A percentile compares a stretch with the other conserved stretches of the same genome.
Conservation (phyloP, 2,113 vertebrate species). For the Corythornis madagascariensis region DNA sequence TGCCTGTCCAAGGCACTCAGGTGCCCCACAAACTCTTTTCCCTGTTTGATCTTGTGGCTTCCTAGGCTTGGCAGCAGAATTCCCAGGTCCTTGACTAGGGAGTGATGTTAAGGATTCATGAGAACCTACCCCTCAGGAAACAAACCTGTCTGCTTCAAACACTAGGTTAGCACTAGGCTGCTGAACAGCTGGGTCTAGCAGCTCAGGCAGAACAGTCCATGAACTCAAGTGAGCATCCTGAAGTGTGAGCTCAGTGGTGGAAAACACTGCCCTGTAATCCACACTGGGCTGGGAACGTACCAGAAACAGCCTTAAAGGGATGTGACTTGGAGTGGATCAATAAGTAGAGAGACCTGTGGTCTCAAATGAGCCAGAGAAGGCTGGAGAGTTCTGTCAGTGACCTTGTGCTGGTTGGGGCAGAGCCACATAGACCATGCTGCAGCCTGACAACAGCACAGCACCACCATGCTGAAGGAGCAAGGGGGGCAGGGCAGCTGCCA, state of each 20-base stretch:
- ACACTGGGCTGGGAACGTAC: fast-evolving
- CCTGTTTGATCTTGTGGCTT: not conserved
- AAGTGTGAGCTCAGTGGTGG: not conserved
- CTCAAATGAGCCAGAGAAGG: not conserved
- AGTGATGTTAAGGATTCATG: not conserved
- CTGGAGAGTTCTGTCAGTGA: not conserved
- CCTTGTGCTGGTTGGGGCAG: not conserved
- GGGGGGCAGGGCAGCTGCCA: not conserved
- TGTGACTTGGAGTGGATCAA: not conserved
- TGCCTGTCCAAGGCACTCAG: not conserved
- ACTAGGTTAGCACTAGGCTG: fast-evolving
- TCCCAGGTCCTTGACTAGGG: not conserved
- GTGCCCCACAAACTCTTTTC: not conserved
- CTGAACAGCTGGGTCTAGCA: not conserved
- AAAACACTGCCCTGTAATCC: not conserved
- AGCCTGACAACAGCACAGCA: not conserved
- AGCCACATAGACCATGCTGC: not conserved
- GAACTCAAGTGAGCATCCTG: not conserved
- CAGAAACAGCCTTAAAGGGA: not conserved
- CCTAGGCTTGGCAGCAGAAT: not conserved
- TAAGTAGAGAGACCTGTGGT: not conserved
- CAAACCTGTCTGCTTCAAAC: not conserved
- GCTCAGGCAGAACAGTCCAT: not conserved
- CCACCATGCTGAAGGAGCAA: not conserved
- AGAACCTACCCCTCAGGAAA: not conserved